Percentiles rank a stretch among this genome's conserved stretches.
Evolutionary conservation across 2,113 vertebrate species (phyloP).

Genomic region (Lathamus discolor): DNA sequence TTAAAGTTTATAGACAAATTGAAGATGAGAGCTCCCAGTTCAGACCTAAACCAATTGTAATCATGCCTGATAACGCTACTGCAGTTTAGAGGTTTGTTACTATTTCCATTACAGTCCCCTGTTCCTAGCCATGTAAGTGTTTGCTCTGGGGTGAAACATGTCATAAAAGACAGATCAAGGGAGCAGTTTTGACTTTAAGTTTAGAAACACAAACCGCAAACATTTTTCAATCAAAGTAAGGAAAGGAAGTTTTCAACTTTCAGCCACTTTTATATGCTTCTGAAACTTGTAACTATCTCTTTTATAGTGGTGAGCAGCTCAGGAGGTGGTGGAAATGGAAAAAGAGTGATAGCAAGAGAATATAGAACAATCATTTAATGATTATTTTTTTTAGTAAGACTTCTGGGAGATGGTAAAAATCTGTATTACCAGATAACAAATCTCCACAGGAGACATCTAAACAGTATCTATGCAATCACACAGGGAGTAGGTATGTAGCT

Average conservation of each 20-base stretch:
- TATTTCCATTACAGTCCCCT: not conserved
- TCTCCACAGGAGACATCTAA: not conserved
- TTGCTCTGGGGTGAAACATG: not conserved
- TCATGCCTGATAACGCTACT: not conserved
- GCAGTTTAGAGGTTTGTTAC: not conserved
- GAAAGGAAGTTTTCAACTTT: constrained; percentile 5
- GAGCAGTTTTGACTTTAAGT: not conserved
- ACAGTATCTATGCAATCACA: not conserved
- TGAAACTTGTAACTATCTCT: not conserved
- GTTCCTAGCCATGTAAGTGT: not conserved
- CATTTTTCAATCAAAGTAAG: not conserved
- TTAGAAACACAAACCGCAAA: not conserved
- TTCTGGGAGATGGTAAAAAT: constrained; percentile 14
- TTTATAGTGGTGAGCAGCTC: not conserved
- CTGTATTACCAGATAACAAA: not conserved
- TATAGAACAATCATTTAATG: not conserved
- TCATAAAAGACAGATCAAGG: not conserved
- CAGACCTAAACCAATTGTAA: not conserved
- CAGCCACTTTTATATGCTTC: not conserved
- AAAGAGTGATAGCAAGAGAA: not conserved
- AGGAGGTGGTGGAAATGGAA: not conserved
- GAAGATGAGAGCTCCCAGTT: not conserved
- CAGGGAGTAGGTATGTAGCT: not conserved
- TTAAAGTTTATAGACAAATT: not conserved
- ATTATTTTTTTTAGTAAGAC: not conserved